Conservation (phyloP, 1,140 invertebrate genomes). For the Drosophila erecta region DNA sequence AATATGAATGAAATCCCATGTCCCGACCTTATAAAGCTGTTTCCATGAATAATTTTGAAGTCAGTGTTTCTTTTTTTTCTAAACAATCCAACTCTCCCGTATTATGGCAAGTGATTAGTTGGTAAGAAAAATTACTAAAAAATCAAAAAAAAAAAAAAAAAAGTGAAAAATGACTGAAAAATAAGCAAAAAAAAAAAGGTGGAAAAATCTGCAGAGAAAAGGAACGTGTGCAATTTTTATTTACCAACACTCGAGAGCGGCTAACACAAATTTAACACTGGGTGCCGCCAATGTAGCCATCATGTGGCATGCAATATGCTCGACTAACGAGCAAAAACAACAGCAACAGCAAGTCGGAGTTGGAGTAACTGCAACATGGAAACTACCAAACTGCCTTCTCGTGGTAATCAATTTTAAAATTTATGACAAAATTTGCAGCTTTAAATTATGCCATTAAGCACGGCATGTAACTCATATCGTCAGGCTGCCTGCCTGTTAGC, state of each 20-base stretch:
- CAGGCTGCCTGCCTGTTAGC: constrained; percentile 53
- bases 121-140: constrained; percentile 33
- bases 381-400: constrained; percentile 67
- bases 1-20: constrained; percentile 14
- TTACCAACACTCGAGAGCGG: constrained; percentile 51
- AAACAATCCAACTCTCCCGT: constrained; percentile 11
- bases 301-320: constrained; percentile 76
- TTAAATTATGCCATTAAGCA: constrained; percentile 85
- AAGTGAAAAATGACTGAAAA: not conserved
- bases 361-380: constrained; percentile 51
- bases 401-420: constrained; percentile 84
- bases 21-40: constrained; percentile 21
- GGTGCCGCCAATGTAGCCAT: constrained; percentile 78
- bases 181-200: not conserved
- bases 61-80: not conserved
- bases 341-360: constrained; percentile 25
- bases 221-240: constrained; percentile 54
- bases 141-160: not conserved
- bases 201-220: constrained; percentile 11
- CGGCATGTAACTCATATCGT: constrained; percentile 84
- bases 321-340: constrained; percentile 79
- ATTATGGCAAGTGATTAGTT: constrained; percentile 49
- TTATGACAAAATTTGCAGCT: constrained; percentile 85
- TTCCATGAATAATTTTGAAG: constrained; percentile 19
- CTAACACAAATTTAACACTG: constrained; percentile 80